A percentile compares a stretch with the other conserved stretches of the same genome.
phyloP scores from a whole-genome alignment of 2,888 invertebrate species.

The Limnephilus rhombicus region DNA sequence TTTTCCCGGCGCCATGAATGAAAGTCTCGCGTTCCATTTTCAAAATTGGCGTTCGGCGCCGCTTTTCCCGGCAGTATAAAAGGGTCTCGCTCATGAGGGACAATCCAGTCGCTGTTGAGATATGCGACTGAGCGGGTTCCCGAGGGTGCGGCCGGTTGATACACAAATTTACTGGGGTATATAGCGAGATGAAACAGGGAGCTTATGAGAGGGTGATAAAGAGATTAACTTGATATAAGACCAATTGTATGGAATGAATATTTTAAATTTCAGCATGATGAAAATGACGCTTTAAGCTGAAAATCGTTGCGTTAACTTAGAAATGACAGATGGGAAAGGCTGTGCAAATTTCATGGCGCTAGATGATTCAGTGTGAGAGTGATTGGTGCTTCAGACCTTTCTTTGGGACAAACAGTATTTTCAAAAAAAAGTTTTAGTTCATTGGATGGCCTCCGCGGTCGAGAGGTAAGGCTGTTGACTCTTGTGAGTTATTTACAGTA shows the following conservation, averaged over 20 bases:
- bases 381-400: too few relatives aligned
- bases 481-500: too few relatives aligned
- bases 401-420: too few relatives aligned
- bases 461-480: too few relatives aligned
- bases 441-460: too few relatives aligned
- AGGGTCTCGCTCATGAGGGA: conserved; percentile 45
- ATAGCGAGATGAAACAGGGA: neutral
- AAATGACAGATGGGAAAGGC: too few relatives aligned
- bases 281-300: too few relatives aligned
- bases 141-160: conserved; percentile 1
- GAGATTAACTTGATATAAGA: neutral
- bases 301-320: too few relatives aligned
- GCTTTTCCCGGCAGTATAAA: neutral
- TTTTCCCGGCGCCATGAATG: neutral
- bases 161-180: neutral
- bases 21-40: neutral
- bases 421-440: too few relatives aligned
- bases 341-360: too few relatives aligned
- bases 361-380: too few relatives aligned
- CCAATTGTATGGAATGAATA: neutral
- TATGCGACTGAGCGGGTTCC: neutral
- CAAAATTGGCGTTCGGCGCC: neutral
- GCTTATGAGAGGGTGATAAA: conserved; percentile 8
- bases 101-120: conserved; percentile 52
- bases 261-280: too few relatives aligned